Percentiles rank a stretch among this genome's conserved stretches.
These are phyloP conservation scores for Sebastes trivittatus DNA, from an alignment of 2,797 vertebrate genomes.

Conservation along the genomic window DNA sequence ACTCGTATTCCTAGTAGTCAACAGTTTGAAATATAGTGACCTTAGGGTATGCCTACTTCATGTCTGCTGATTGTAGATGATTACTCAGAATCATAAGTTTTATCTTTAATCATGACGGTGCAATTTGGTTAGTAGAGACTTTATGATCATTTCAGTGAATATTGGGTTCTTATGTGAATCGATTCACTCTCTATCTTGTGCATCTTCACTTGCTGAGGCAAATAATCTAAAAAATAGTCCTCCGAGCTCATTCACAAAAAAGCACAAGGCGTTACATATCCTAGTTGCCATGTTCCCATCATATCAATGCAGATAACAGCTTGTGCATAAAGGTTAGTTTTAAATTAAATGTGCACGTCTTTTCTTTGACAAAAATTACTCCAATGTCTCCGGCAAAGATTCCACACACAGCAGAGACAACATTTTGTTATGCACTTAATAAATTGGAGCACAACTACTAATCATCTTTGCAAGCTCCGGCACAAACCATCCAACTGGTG, in stretches of 20 bases:
- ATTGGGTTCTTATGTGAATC: neutral
- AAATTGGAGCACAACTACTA: neutral
- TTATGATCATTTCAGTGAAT: neutral
- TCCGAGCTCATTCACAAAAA: neutral
- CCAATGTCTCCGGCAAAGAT: neutral
- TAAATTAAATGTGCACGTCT: neutral
- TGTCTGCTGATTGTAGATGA: neutral
- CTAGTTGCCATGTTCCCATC: neutral
- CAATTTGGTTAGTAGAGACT: neutral
- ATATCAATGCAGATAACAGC: neutral
- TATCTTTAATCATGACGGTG: neutral
- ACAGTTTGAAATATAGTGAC: neutral
- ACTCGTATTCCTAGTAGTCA: neutral
- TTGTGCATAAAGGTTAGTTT: neutral
- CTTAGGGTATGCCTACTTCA: too few species aligned
- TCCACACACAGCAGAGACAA: neutral
- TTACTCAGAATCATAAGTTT: neutral
- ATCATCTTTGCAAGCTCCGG: neutral
- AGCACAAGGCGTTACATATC: neutral
- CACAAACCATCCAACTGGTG: conserved; percentile 21
- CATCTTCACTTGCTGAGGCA: neutral
- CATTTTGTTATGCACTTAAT: neutral
- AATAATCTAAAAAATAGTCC: neutral
- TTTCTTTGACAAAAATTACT: neutral
- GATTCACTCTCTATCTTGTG: neutral